phyloP scores from a whole-genome alignment of 1,140 invertebrate genomes.

The Anoplolepis gracilipes region DNA sequence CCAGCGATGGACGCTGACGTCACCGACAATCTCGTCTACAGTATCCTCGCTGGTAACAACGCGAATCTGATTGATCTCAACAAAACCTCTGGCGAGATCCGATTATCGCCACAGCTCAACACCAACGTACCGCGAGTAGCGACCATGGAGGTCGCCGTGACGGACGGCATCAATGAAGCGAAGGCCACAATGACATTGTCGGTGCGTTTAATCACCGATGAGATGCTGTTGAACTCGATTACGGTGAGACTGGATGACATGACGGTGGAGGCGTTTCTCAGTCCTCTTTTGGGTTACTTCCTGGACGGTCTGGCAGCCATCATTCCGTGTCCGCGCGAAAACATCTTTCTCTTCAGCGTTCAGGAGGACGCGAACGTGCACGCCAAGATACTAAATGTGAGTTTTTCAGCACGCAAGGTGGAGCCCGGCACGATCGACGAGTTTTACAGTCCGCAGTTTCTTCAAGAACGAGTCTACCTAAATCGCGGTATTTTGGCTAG shows the following conservation, averaged over 20 bases:
- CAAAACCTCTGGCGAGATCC: conserved; percentile 93
- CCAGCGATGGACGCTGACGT: conserved; percentile 98
- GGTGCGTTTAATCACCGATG: conserved; percentile 96
- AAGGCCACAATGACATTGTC: conserved; percentile 95
- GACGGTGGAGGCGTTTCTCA: conserved; percentile 97
- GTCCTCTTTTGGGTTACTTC: conserved; percentile 95
- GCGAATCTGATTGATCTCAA: conserved; percentile 95
- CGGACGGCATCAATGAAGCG: conserved; percentile 96
- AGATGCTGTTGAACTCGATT: conserved; percentile 98
- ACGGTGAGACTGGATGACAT: conserved; percentile 97
- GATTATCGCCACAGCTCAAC: conserved; percentile 96
- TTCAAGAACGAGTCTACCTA: conserved; percentile 97
- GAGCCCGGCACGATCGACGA: conserved; percentile 91
- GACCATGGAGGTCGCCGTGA: conserved; percentile 97
- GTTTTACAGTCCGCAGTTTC: conserved; percentile 94
- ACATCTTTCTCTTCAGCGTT: conserved; percentile 97
- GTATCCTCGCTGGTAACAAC: conserved; percentile 96
- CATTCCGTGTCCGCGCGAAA: conserved; percentile 95
- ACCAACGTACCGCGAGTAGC: conserved; percentile 98
- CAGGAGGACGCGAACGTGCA: conserved; percentile 96
- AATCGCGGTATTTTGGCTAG: conserved; percentile 94
- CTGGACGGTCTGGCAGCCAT: conserved; percentile 96
- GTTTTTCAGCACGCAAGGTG: conserved; percentile 94
- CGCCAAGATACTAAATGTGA: conserved; percentile 96
- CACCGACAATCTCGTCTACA: conserved; percentile 92